These are phyloP conservation scores for Beroe forskalii DNA, from an alignment of 37 sponge, comb jelly and placozoan species.

Conservation along the genomic window DNA sequence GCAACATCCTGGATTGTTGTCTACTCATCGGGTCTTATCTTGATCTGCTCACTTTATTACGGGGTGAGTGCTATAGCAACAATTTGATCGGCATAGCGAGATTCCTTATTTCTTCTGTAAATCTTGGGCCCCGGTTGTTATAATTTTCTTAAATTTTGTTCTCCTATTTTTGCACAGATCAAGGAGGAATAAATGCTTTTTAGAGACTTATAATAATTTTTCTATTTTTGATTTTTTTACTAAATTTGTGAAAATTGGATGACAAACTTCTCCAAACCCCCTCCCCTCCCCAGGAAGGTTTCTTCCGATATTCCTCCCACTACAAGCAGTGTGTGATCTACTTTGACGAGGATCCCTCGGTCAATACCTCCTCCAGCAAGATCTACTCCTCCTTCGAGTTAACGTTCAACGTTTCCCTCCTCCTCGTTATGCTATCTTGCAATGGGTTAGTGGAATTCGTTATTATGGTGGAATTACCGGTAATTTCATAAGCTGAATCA, in stretches of 20 bases:
- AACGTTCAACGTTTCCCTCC: constrained; percentile 46
- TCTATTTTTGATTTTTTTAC: background rate
- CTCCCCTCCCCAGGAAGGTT: constrained; percentile 11
- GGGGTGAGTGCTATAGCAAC: constrained; percentile 11
- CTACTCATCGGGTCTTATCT: constrained; percentile 11
- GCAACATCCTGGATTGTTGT: constrained; percentile 22
- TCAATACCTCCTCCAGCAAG: background rate
- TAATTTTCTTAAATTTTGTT: no score
- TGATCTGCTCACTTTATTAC: constrained; percentile 1
- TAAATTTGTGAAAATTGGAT: no score
- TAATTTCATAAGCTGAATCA: no score
- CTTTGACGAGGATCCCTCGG: constrained; percentile 1
- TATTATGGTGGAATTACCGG: no score
- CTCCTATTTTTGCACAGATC: no score
- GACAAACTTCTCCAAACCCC: background rate
- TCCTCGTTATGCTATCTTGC: constrained; percentile 11
- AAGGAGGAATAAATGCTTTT: no score
- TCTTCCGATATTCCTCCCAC: background rate
- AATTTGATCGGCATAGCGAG: no score
- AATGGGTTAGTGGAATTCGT: constrained; percentile 56
- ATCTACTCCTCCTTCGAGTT: constrained; percentile 41
- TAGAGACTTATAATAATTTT: background rate
- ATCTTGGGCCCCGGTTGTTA: no score
- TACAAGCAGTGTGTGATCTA: constrained; percentile 65
- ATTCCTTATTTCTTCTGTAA: no score